phyloP scores from a whole-genome alignment of 2,797 vertebrate genomes.

The Ceyx erithaca region DNA sequence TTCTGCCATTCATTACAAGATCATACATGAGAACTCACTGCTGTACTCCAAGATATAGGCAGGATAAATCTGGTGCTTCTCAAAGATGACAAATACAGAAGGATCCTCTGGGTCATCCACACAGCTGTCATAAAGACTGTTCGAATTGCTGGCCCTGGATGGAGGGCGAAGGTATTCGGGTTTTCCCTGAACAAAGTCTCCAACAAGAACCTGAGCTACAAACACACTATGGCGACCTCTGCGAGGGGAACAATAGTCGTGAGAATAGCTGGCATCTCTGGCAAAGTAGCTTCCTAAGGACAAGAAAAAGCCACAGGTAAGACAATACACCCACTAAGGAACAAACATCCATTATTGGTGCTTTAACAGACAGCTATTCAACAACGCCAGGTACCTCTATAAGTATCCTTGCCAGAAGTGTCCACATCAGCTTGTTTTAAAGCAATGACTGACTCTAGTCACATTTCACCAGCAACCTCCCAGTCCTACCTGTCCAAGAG shows the following conservation, averaged over 20 bases:
- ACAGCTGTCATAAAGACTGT: constrained; percentile 85
- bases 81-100: constrained; percentile 89
- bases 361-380: not conserved
- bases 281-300: constrained; percentile 94
- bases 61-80: constrained; percentile 92
- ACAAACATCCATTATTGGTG: accelerated
- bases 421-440: not conserved
- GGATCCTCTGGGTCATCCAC: constrained; percentile 80
- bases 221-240: constrained; percentile 81
- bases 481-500: not conserved
- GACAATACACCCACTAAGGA: not conserved
- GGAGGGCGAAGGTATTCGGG: constrained; percentile 82
- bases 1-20: not conserved
- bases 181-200: constrained; percentile 82
- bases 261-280: constrained; percentile 89
- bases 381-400: not conserved
- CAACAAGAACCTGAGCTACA: constrained; percentile 88
- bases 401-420: not conserved
- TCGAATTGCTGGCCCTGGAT: constrained; percentile 41
- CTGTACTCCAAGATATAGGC: constrained; percentile 86
- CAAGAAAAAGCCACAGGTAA: constrained; percentile 1
- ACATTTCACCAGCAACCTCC: not conserved
- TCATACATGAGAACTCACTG: accelerated
- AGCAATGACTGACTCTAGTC: accelerated
- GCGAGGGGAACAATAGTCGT: constrained; percentile 79